These are phyloP conservation scores for Simalia tracyae DNA, from an alignment of 2,797 vertebrate species.

Conservation along the genomic window DNA sequence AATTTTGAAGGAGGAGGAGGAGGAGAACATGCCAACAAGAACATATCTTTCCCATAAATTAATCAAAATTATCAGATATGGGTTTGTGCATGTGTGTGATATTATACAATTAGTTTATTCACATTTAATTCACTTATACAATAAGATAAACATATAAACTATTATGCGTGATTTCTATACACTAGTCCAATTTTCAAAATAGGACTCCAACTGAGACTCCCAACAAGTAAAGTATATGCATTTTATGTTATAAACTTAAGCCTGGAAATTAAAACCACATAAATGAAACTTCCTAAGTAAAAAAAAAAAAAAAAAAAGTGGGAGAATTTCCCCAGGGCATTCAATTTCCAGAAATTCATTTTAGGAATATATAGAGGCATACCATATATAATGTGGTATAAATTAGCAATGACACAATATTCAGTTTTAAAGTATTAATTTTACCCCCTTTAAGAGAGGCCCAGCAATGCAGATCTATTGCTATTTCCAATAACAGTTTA, in stretches of 20 bases:
- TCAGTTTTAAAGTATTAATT: background rate
- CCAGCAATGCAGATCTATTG: background rate
- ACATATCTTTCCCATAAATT: too few relatives aligned
- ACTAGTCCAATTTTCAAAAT: background rate
- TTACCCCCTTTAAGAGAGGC: background rate
- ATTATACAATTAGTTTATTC: background rate
- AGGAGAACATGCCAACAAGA: too few relatives aligned
- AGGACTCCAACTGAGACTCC: background rate
- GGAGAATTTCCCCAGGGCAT: background rate
- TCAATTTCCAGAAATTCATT: background rate
- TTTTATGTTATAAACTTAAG: background rate
- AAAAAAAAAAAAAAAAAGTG: background rate
- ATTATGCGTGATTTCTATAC: background rate
- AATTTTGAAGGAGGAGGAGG: too few relatives aligned
- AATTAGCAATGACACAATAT: background rate
- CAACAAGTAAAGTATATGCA: background rate
- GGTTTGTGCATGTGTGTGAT: too few relatives aligned
- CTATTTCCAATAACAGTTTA: background rate
- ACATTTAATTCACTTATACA: background rate
- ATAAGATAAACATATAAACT: background rate
- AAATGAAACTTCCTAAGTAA: background rate
- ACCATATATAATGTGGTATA: background rate
- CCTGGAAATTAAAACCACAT: background rate
- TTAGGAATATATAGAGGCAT: background rate
- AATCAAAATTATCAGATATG: too few relatives aligned